A percentile compares a stretch with the other conserved stretches of the same genome.
Conservation (phyloP, 2,113 vertebrate genomes). For the Protobothrops mucrosquamatus region DNA sequence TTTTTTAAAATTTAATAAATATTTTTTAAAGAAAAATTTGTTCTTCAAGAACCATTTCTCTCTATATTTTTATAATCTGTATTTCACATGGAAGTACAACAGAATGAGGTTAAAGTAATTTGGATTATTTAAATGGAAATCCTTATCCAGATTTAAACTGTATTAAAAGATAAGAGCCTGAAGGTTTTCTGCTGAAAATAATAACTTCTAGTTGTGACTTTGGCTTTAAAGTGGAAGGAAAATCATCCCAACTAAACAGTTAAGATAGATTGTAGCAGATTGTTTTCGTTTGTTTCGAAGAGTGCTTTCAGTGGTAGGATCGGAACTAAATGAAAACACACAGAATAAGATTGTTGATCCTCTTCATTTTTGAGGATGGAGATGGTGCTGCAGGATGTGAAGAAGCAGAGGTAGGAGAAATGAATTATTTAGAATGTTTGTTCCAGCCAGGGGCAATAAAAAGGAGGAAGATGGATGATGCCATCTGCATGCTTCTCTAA, state of each 20-base stretch:
- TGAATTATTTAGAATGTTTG: background rate
- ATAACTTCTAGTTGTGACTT: background rate
- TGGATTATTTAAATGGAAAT: background rate
- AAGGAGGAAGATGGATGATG: background rate
- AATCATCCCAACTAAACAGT: background rate
- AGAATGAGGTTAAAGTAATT: background rate
- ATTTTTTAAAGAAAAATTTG: background rate
- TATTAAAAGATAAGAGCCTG: background rate
- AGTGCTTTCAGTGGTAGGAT: background rate
- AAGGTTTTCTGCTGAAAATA: background rate
- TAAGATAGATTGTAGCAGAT: background rate
- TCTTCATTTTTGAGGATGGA: background rate
- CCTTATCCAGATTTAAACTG: background rate
- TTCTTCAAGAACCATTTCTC: background rate
- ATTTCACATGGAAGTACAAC: background rate
- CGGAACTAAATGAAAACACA: background rate
- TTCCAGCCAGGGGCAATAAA: background rate
- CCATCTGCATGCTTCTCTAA: background rate
- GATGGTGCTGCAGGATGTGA: background rate
- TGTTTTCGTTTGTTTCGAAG: constrained; percentile 1
- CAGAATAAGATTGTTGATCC: background rate
- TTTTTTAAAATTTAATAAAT: background rate
- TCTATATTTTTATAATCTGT: background rate
- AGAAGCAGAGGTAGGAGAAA: background rate
- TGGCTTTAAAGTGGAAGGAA: background rate